Evolutionary conservation across 2,113 vertebrate genomes (phyloP).

Genomic region (Mus musculus): GRCm39 chr9:99682501-99683000

Average conservation of each 20-base stretch:
- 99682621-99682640: background rate
- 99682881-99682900: background rate
- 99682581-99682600: background rate
- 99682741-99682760: background rate
- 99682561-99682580: background rate
- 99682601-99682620: background rate
- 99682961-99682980: background rate
- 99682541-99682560: background rate
- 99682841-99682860: background rate
- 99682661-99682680: slow-evolving; percentile 21
- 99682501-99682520: background rate
- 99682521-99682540: background rate
- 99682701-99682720: slow-evolving; percentile 8
- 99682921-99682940: background rate
- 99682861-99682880: slow-evolving; percentile 1
- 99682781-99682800: background rate
- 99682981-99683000: background rate
- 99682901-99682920: background rate
- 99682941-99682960: background rate
- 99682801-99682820: background rate
- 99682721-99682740: background rate
- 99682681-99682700: background rate
- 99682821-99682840: background rate
- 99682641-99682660: background rate
- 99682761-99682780: background rate